Evolutionary conservation across 2,113 vertebrate species (phyloP).

Genomic region (Menura novaehollandiae): DNA sequence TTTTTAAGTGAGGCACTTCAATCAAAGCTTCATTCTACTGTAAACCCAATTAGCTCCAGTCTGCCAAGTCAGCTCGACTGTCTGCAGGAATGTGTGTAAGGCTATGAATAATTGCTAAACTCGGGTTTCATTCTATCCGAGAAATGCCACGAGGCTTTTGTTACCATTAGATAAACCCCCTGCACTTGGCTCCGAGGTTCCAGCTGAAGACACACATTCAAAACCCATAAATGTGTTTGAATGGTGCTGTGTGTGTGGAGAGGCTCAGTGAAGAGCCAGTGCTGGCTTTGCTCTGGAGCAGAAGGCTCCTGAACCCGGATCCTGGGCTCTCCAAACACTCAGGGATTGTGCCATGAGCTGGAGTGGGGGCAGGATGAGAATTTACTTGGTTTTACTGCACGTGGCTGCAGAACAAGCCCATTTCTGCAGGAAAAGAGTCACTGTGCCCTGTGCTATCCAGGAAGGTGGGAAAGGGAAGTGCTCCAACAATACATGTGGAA

Average conservation of each 20-base stretch:
- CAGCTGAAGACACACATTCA: background rate
- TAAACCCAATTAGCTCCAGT: conserved; percentile 47
- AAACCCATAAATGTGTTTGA: background rate
- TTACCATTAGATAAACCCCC: background rate
- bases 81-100: background rate
- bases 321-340: background rate
- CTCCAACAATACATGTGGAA: rapidly evolving
- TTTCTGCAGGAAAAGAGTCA: background rate
- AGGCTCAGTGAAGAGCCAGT: background rate
- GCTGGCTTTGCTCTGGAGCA: background rate
- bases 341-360: background rate
- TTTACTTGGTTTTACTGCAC: rapidly evolving
- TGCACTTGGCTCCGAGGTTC: background rate
- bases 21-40: conserved; percentile 51
- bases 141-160: conserved; percentile 24
- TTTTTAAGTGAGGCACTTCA: conserved; percentile 19
- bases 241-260: background rate
- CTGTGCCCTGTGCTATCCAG: background rate
- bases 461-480: background rate
- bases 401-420: background rate
- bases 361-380: background rate
- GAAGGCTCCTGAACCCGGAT: background rate
- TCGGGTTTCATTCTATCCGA: background rate
- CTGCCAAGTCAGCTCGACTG: conserved; percentile 21
- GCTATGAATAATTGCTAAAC: conserved; percentile 46